A percentile compares a stretch with the other conserved stretches of the same genome.
Evolutionary conservation across 1,140 invertebrate genomes (phyloP).

Genomic region (Drosophila baimaii): DNA sequence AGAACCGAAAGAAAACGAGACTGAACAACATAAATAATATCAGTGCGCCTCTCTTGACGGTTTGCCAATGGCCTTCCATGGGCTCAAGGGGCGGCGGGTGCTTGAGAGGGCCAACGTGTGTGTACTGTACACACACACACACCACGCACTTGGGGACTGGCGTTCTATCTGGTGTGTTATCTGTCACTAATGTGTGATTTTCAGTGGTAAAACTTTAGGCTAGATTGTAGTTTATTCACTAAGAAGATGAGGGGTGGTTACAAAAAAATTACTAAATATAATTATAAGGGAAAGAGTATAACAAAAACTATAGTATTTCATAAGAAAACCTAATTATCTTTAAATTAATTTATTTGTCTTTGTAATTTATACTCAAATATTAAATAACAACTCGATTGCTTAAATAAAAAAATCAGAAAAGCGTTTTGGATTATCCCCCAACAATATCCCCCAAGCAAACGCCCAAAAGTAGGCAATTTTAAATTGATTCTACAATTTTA

Average conservation of each 20-base stretch:
- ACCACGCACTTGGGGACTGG: constrained; percentile 35
- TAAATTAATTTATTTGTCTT: neutral
- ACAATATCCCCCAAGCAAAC: neutral
- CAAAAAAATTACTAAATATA: neutral
- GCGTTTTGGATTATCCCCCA: neutral
- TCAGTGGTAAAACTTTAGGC: constrained; percentile 6
- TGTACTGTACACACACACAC: constrained; percentile 8
- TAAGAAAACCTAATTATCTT: neutral
- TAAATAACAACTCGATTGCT: neutral
- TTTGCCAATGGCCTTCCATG: constrained; percentile 32
- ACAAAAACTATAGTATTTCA: neutral
- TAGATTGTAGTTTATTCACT: constrained; percentile 10
- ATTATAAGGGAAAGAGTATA: neutral
- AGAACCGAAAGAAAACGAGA: constrained; percentile 4
- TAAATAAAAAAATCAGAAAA: neutral
- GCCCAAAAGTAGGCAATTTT: neutral
- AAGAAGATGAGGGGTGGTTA: neutral
- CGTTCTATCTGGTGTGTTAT: constrained; percentile 24
- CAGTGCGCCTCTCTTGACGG: constrained; percentile 32
- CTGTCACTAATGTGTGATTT: constrained; percentile 24
- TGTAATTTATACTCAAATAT: neutral
- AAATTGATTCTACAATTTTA: too few relatives aligned
- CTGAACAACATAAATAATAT: constrained; percentile 46
- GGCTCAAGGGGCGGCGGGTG: neutral
- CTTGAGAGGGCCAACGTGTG: neutral